Percentiles rank a stretch among this genome's conserved stretches.
Conservation (phyloP, 2,797 vertebrate species). For the Myotis vivesi region DNA sequence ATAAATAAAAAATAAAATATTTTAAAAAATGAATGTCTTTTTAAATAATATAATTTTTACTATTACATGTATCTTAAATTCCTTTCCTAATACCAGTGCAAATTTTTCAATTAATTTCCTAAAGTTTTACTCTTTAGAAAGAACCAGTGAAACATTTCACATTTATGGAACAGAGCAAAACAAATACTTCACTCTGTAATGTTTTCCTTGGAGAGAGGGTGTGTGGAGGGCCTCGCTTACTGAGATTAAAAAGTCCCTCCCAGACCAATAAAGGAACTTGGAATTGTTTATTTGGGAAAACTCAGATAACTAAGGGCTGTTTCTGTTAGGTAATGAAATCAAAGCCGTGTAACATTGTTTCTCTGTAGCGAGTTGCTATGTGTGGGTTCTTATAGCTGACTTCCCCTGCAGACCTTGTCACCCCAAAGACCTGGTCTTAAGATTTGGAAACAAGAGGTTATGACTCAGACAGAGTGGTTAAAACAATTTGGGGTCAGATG, state of each 20-base stretch:
- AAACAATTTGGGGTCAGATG: neutral
- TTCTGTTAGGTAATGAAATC: neutral
- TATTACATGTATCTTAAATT: slow-evolving; percentile 31
- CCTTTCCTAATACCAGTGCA: slow-evolving; percentile 6
- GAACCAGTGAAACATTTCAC: slow-evolving; percentile 37
- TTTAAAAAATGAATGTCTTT: slow-evolving; percentile 25
- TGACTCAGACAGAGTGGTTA: neutral
- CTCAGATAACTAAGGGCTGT: neutral
- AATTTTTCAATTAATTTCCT: slow-evolving; percentile 24
- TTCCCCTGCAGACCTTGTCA: neutral
- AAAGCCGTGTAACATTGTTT: neutral
- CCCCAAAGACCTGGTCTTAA: neutral
- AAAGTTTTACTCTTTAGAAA: slow-evolving; percentile 37
- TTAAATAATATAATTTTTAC: slow-evolving; percentile 17
- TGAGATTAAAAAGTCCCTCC: slow-evolving; percentile 47
- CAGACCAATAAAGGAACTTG: slow-evolving; percentile 51
- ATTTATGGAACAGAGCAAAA: slow-evolving; percentile 66
- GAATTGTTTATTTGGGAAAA: slow-evolving; percentile 56
- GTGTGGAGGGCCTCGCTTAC: slow-evolving; percentile 45
- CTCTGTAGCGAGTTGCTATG: neutral
- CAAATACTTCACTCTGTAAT: slow-evolving; percentile 56
- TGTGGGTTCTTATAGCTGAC: neutral
- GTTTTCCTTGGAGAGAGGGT: slow-evolving; percentile 68
- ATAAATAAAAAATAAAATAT: too few relatives aligned
- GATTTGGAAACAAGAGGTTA: neutral